Percentiles rank a stretch among this genome's conserved stretches.
phyloP scores from a whole-genome alignment of 37 sponge, comb jelly and placozoan species.

The Halichondria panicea region DNA sequence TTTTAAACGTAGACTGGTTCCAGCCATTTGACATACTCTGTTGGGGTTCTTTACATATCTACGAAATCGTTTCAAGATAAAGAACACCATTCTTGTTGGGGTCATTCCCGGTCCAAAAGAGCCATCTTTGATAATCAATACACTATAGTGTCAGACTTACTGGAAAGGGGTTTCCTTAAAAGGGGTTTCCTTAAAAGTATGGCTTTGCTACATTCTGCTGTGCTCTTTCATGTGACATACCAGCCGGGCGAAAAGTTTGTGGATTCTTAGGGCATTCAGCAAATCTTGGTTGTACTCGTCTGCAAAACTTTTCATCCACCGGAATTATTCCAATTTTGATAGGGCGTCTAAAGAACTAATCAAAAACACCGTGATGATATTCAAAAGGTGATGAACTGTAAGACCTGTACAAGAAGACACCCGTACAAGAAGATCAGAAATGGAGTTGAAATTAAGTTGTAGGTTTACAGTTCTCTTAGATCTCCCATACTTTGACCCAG shows the following conservation, averaged over 20 bases:
- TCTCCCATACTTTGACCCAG: conserved; percentile 65
- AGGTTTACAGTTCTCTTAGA: conserved; percentile 30
- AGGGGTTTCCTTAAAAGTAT: not conserved
- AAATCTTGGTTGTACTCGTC: conserved; percentile 28
- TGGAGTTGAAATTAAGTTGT: conserved; percentile 36
- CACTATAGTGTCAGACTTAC: not conserved
- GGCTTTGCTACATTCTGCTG: not conserved
- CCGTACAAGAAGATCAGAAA: conserved; percentile 1
- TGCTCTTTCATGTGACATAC: conserved; percentile 37
- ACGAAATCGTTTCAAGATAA: too few species aligned
- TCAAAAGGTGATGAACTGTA: not conserved
- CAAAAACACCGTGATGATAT: not conserved
- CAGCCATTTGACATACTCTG: conserved; percentile 47
- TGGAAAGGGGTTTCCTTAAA: too few species aligned
- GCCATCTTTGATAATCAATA: not conserved
- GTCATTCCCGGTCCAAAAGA: conserved; percentile 17
- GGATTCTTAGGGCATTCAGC: conserved; percentile 43
- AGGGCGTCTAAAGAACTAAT: not conserved
- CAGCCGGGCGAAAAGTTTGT: conserved; percentile 40
- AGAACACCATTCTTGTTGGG: conserved; percentile 1
- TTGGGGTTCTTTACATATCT: too few species aligned
- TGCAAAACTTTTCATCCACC: not conserved
- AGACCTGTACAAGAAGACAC: conserved; percentile 8
- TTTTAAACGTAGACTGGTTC: conserved; percentile 56
- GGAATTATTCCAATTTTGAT: not conserved